Evolutionary conservation across 2,888 invertebrate species (phyloP).

Genomic region (Synanthedon andrenaeformis): DNA sequence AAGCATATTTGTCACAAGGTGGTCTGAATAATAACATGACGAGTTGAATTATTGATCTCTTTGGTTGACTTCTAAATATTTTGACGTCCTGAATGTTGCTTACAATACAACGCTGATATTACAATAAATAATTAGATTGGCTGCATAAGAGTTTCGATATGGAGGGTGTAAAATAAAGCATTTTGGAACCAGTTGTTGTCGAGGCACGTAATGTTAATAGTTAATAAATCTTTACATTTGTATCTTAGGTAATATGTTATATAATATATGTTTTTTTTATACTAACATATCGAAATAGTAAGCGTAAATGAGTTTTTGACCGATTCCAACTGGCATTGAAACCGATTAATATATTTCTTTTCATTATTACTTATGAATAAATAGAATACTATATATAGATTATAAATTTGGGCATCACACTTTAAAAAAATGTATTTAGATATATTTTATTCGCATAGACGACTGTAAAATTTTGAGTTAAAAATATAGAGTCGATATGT

Average conservation of each 20-base stretch:
- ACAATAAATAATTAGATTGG: too few relatives aligned
- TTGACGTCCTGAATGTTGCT: too few relatives aligned
- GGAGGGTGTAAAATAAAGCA: too few relatives aligned
- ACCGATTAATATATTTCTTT: conserved; percentile 22
- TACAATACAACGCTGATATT: too few relatives aligned
- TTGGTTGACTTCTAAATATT: too few relatives aligned
- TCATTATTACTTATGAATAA: conserved; percentile 8
- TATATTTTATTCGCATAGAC: background rate
- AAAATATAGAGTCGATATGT: background rate
- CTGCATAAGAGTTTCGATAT: too few relatives aligned
- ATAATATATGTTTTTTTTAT: conserved; percentile 22
- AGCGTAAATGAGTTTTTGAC: conserved; percentile 57
- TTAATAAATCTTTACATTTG: conserved; percentile 43
- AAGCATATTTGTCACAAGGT: too few relatives aligned
- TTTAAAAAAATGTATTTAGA: conserved; percentile 1
- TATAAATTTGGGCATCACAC: background rate
- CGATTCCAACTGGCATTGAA: conserved; percentile 38
- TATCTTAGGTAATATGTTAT: conserved; percentile 50
- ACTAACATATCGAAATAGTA: conserved; percentile 64
- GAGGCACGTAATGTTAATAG: conserved; percentile 56
- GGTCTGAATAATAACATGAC: too few relatives aligned
- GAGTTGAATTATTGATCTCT: too few relatives aligned
- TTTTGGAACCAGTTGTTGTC: conserved; percentile 34
- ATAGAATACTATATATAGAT: conserved; percentile 13
- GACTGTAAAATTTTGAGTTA: background rate